Base-by-base conservation (phyloP, 2,888 invertebrate species). In the Priocnemis perturbator region DNA sequence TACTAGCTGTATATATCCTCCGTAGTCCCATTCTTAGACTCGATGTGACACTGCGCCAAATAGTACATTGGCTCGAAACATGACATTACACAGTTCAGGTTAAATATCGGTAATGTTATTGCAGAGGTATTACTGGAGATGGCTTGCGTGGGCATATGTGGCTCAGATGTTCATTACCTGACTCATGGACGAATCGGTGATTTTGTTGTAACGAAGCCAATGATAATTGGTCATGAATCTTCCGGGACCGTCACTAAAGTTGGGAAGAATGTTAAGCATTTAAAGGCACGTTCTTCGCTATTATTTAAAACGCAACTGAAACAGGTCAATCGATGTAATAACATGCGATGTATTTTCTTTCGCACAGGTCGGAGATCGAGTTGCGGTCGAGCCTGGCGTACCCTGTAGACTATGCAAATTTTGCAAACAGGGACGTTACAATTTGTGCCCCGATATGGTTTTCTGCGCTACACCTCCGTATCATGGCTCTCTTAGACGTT, bases 401-500 rank as follows among this genome's bases (percentile, higher is more conserved):
- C 94, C 96, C 2, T 99, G 98, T 85, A 92, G 97, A 64, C 89
- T 90, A 62, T 99, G 98, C 88, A 91, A 92, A 53, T 94, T 93
- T 87, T 99, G 98, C 90, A 97, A 96, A 90, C 91, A 90, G 67
- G 98, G 98, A 50, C 91, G 93, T 69, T 99, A 99, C 90, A 97
- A 99, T 90, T 91, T 98, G 53, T 99, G 99, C 80, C 91, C 92
- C 0, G 95, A 96, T 64, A 94, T 98, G 89, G 86, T 91, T 64
- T 98, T 98, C 90, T 97, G 97, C 89, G 98, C 98, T n/a, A 98
- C 98, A 0, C 98, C 98, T 0, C 98, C 98, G 0, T 90, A 92
- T 63, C 93, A 99, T 91, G 99, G 99, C 64, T 97, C 95, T 88
- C 91, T 99, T 26, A 92, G 93, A 57, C 92, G 95, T 83, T 98